Percentiles rank a stretch among this genome's conserved stretches.
Conservation (phyloP, 2,888 invertebrate genomes). For the Allophyes oxyacanthae region DNA sequence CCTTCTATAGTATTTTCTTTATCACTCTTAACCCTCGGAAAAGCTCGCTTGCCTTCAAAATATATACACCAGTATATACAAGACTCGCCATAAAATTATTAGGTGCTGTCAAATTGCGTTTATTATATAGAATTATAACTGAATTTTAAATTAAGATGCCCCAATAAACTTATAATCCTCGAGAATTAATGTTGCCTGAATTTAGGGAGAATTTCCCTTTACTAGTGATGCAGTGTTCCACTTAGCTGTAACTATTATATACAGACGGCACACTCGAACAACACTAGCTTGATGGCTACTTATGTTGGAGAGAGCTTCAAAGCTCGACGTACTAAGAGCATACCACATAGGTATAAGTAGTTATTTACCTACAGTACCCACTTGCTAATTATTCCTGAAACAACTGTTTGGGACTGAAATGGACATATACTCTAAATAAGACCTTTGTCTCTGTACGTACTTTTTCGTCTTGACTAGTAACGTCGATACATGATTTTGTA, state of each 20-base stretch:
- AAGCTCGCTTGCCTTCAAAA: background rate
- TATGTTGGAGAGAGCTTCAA: constrained; percentile 43
- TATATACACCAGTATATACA: background rate
- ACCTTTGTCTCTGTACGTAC: too few species aligned
- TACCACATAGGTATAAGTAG: constrained; percentile 17
- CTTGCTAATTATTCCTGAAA: constrained; percentile 17
- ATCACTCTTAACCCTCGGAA: too few species aligned
- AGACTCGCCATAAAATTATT: constrained; percentile 9
- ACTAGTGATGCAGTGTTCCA: constrained; percentile 33
- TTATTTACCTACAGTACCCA: constrained; percentile 22
- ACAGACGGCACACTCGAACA: constrained; percentile 41
- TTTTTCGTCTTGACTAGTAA: too few species aligned
- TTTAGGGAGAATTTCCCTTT: constrained; percentile 38
- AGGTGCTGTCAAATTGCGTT: constrained; percentile 14
- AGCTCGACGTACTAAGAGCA: constrained; percentile 35
- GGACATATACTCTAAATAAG: too few species aligned
- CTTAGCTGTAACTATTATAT: constrained; percentile 49
- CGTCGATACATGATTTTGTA: too few species aligned
- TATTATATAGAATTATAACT: constrained; percentile 16
- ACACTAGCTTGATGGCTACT: constrained; percentile 49
- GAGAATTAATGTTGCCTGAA: constrained; percentile 31
- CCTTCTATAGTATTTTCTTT: too few species aligned
- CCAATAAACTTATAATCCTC: constrained; percentile 33
- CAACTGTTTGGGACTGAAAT: background rate
- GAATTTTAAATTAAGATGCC: constrained; percentile 25